A percentile compares a stretch with the other conserved stretches of the same genome.
Evolutionary conservation across 2,888 invertebrate species (phyloP).

Genomic region (Aleiodes leptofemur): DNA sequence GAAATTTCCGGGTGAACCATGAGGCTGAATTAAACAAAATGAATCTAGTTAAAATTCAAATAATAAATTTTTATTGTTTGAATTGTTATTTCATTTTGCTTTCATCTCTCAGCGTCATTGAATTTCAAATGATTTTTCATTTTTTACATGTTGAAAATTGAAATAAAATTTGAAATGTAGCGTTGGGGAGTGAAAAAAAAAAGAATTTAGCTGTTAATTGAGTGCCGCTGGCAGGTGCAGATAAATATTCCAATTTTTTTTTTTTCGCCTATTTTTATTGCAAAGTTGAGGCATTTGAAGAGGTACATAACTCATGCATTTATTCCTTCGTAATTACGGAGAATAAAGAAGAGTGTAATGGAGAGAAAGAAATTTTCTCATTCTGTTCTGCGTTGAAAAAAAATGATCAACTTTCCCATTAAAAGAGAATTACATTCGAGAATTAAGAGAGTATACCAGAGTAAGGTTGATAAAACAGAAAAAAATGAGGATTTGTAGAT

Average conservation of each 20-base stretch:
- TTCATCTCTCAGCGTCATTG: background rate
- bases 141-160: background rate
- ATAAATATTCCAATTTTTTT: too few relatives aligned
- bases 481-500: too few relatives aligned
- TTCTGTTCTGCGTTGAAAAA: background rate
- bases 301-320: constrained; percentile 38
- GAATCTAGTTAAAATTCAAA: background rate
- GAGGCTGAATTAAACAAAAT: background rate
- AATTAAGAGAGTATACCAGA: too few relatives aligned
- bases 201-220: background rate
- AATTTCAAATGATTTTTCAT: constrained; percentile 16
- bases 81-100: background rate
- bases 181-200: background rate
- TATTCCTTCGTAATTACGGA: constrained; percentile 39
- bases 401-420: background rate
- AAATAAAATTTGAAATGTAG: background rate
- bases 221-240: constrained; percentile 6
- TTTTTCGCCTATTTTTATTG: too few relatives aligned
- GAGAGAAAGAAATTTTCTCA: constrained; percentile 6
- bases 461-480: too few relatives aligned
- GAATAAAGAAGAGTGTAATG: constrained; percentile 13
- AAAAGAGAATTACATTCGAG: background rate
- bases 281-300: too few relatives aligned
- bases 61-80: constrained; percentile 3
- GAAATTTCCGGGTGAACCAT: too few relatives aligned